Percentiles rank a stretch among this genome's conserved stretches.
phyloP scores from a whole-genome alignment of 30 jellyfish, hydroid and myxozoan genomes.

The Haliclystus octoradiatus region DNA sequence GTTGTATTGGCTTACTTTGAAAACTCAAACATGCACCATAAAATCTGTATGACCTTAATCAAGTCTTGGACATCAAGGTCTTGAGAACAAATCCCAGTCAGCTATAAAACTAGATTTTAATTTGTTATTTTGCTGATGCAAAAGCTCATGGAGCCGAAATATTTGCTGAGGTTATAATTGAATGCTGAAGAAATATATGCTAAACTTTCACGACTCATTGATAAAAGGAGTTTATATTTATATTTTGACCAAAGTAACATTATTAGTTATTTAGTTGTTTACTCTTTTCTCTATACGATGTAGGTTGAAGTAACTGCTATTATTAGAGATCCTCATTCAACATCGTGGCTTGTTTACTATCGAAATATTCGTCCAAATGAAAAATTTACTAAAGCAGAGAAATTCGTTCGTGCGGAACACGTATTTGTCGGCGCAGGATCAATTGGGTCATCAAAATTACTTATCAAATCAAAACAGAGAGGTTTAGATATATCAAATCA shows the following conservation, averaged over 20 bases:
- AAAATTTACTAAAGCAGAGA: slow-evolving; percentile 18
- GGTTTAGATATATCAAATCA: slow-evolving; percentile 45
- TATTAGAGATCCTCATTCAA: slow-evolving; percentile 26
- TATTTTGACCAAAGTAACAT: no score
- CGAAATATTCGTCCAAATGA: slow-evolving; percentile 1
- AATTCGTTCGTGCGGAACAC: slow-evolving; percentile 28
- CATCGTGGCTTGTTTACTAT: slow-evolving; percentile 40
- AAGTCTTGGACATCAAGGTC: no score
- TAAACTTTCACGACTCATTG: no score
- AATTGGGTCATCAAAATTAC: slow-evolving; percentile 41
- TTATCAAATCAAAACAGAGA: slow-evolving; percentile 42
- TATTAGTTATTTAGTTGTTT: no score
- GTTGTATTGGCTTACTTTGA: slow-evolving; percentile 19
- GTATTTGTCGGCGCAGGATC: slow-evolving; percentile 68
- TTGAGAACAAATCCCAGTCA: no score
- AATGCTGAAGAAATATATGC: no score
- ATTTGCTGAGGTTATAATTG: slow-evolving; percentile 47
- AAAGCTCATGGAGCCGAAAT: slow-evolving; percentile 42
- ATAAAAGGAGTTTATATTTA: no score
- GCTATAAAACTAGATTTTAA: no score
- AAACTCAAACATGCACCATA: background rate
- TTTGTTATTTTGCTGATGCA: slow-evolving; percentile 57
- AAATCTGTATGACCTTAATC: no score
- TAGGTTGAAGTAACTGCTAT: slow-evolving; percentile 7
- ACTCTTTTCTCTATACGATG: no score